Evolutionary conservation across 2,888 invertebrate species (phyloP), one percentile per base, ranked within the genome.

Genomic region (Lithophane ornitopus): DNA sequence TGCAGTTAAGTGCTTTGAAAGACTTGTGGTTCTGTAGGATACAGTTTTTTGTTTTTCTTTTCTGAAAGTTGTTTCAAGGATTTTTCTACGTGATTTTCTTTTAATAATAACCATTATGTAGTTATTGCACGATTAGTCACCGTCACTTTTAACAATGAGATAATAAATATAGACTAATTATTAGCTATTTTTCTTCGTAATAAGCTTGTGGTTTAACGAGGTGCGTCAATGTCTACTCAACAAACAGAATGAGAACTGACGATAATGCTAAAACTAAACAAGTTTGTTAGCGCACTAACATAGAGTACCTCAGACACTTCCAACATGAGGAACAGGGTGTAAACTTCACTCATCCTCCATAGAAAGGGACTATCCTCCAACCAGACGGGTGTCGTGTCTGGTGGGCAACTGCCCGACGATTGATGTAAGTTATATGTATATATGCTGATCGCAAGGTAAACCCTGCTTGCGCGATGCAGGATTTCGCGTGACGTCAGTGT

Each of bases 11-110:
- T 80, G 71, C 12, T 69, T 71, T 69, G 26, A 46, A 52, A 73
- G 62, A 65, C 46, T 81, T 76, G 74, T 78, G 83, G 83, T 83
- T 83, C 83, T 59, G 83, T 70, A 70, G 44, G 46, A 68, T 34
- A 52, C 28, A 34, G 26, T 56, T 74, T 52, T 46, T 14, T 16
- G 39, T 34, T n/a, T 14, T 46, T 62, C n/a, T 34, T 26, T 26
- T 39, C 8, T 26, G 9, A 39, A 58, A 39, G 8, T n/a, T 28
- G 2, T 66, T 52, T 68, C 52, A 68, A 63, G 54, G 22, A 44
- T 58, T 74, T 39, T 72, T 34, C 3, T 12, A 41, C 22, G 16
- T 12, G 11, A 0, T 28, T 34, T 58, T 73, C 12, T 16, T 41
- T 34, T 3, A 34, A 26, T 11, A 58, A 66, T 66, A 34, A 16